Evolutionary conservation across 2,888 invertebrate species (phyloP), one percentile per base, ranked within the genome.

Genomic region (Serrognathus titanus): DNA sequence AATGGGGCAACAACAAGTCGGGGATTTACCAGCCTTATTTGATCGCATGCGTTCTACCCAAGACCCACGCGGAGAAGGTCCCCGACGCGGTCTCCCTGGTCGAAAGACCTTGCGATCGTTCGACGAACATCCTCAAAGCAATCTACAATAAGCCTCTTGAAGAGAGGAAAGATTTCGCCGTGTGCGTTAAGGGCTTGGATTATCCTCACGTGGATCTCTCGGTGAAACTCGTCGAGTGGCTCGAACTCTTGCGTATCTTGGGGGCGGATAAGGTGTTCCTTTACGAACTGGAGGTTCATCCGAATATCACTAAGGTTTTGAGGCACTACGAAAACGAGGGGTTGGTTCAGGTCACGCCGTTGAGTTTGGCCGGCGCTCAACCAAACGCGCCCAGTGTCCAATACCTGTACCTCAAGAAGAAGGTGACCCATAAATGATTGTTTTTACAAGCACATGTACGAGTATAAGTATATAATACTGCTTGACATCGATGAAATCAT

Each of bases 351-450:
- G 87, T 91, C 3, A 90, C 89, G 16, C 89, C 89, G 0, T 73
- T 93, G 38, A 89, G 90, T 0, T 78, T 95, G 59, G 92, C 94
- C 0, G 93, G 93, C 11, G 89, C 89, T 0, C 89, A 90, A 70
- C 93, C 94, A 0, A 94, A 93, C 75, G 83, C 88, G 48, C 90
- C 91, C 0, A 86, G 86, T 0, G 85, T 92, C 66, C 90, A 91
- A 73, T 90, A 90, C 74, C 81, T 90, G 78, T 94, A 90, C 71
- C 82, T 94, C 46, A 87, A 87, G 55, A 89, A 90, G 72, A 92
- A 92, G 77, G 85, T 90, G 39, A 90, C 90, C 68, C 89, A 93
- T 77, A 94, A 94, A 95, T 76, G 95, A 95, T 77, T 95, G 95
- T 72, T 81, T 95, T 46, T 94, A 94, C 79, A 87, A 90, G 73